A percentile compares a stretch with the other conserved stretches of the same genome.
These are phyloP conservation scores for Corvus cornix DNA, from an alignment of 2,113 vertebrate genomes.

Conservation along the genomic window DNA sequence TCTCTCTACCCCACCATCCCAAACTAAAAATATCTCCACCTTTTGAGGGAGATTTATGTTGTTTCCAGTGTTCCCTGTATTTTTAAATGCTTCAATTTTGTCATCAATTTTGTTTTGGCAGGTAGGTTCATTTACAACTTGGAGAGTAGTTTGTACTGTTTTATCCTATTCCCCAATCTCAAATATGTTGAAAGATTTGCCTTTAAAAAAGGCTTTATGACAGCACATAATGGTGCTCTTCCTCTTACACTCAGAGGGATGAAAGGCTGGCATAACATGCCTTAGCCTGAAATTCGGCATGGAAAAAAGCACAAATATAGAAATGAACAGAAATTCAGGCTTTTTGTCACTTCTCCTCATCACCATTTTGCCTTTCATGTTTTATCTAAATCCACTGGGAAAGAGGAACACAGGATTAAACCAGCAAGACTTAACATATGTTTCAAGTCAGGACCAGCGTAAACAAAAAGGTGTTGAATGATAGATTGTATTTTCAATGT, in stretches of 20 bases:
- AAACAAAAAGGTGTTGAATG: not conserved
- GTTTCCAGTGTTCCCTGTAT: not conserved
- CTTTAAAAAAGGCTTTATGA: constrained; percentile 3
- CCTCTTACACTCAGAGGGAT: not conserved
- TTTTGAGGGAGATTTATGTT: not conserved
- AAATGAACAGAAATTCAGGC: not conserved
- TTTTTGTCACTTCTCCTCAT: not conserved
- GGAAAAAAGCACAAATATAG: not conserved
- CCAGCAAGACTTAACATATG: not conserved
- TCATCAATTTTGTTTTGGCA: constrained; percentile 25
- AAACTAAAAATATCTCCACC: not conserved
- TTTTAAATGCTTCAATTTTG: not conserved
- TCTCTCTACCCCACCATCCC: not conserved
- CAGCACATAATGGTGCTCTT: not conserved
- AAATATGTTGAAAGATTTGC: constrained; percentile 9
- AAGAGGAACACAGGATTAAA: not conserved
- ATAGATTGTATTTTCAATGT: not conserved
- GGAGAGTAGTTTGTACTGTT: not conserved
- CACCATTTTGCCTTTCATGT: not conserved
- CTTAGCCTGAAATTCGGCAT: not conserved
- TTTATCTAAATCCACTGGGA: not conserved
- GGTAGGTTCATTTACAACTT: constrained; percentile 6
- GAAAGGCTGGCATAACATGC: not conserved
- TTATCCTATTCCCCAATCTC: not conserved
- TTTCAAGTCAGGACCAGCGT: not conserved